Evolutionary conservation across 2,113 vertebrate species (phyloP), one percentile per base, ranked within the genome.

Genomic region (Dipodomys merriami): DNA sequence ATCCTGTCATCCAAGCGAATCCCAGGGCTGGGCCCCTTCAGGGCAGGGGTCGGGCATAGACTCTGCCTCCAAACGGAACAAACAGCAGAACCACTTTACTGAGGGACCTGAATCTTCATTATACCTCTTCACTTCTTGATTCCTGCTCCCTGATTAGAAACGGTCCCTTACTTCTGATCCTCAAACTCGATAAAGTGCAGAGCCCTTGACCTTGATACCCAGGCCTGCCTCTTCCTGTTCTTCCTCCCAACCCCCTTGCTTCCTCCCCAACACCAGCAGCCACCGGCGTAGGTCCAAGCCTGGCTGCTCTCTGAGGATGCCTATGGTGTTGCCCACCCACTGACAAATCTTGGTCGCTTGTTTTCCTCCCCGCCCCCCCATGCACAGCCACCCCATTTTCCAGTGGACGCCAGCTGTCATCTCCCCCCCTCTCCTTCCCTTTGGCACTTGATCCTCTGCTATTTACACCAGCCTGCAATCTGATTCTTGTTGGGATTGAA

Each of bases 291-390:
- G 62, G 65, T 46, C 73, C 22, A 8, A 62, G 29, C 49, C 49
- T 2, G 49, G 27, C 72, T 68, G 27, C 72, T 68, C 16, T 60
- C 83, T 7, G 4, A 53, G 69, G 64, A 53, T 13, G 44, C 49
- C 19, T 13, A 5, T 5, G 27, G 7, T 0, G 1, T 4, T 7
- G 22, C 1, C 22, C 8, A 5, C 12, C 22, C 25, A 4, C 6
- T 13, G 53, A 20, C 16, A 9, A 19, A 15, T 20, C 30, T 16
- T 6, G 13, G 4, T 10, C 1, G 10, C 57, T 29, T 35, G 10
- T 67, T 35, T 49, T 13, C 4, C 19, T 16, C 27, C 39, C 44
- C 19, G 74, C 11, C 73, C 20, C 25, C 44, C 64, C 10, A 12
- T 23, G 29, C 2, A 0, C 7, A 29, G 18, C 73, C 33, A 15